These are phyloP conservation scores for Hoplostethus mediterraneus DNA, from an alignment of 2,797 vertebrate genomes.

Conservation along the genomic window DNA sequence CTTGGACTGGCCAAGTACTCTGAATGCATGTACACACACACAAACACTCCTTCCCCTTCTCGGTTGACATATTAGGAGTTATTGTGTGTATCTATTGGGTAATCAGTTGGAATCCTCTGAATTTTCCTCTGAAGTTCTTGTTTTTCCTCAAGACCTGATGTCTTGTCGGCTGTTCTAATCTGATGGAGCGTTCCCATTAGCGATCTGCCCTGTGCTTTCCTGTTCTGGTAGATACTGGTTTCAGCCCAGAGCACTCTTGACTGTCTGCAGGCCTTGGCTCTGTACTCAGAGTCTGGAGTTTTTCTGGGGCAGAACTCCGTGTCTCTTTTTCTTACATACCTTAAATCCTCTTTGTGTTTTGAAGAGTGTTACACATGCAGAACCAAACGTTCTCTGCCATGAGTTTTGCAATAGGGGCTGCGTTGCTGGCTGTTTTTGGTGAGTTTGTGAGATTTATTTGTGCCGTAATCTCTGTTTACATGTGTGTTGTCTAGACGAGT, in stretches of 20 bases:
- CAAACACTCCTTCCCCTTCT: slow-evolving; percentile 2
- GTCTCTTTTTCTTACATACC: slow-evolving; percentile 17
- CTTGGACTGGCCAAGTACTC: slow-evolving; percentile 42
- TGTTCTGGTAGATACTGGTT: slow-evolving; percentile 12
- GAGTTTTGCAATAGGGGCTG: background rate
- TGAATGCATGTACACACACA: slow-evolving; percentile 29
- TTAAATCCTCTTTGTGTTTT: slow-evolving; percentile 36
- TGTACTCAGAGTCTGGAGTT: slow-evolving; percentile 22
- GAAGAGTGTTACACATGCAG: background rate
- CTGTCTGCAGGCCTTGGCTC: slow-evolving; percentile 41
- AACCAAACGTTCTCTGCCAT: slow-evolving; percentile 17
- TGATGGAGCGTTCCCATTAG: slow-evolving; percentile 32
- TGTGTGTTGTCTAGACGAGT: slow-evolving; percentile 87
- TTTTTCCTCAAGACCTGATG: slow-evolving; percentile 36
- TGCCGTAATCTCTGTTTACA: slow-evolving; percentile 46
- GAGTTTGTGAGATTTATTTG: background rate
- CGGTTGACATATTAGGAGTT: slow-evolving; percentile 40
- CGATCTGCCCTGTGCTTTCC: slow-evolving; percentile 9
- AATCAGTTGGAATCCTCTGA: slow-evolving; percentile 42
- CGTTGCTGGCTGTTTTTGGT: slow-evolving; percentile 8
- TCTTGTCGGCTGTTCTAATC: slow-evolving; percentile 20
- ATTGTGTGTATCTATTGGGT: slow-evolving; percentile 44
- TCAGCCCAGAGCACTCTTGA: slow-evolving; percentile 27
- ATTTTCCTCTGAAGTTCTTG: slow-evolving; percentile 39
- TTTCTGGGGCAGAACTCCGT: slow-evolving; percentile 33